Percentiles rank a stretch among this genome's conserved stretches.
Evolutionary conservation across 1,140 invertebrate genomes (phyloP).

Genomic region (Caenorhabditis latens): DNA sequence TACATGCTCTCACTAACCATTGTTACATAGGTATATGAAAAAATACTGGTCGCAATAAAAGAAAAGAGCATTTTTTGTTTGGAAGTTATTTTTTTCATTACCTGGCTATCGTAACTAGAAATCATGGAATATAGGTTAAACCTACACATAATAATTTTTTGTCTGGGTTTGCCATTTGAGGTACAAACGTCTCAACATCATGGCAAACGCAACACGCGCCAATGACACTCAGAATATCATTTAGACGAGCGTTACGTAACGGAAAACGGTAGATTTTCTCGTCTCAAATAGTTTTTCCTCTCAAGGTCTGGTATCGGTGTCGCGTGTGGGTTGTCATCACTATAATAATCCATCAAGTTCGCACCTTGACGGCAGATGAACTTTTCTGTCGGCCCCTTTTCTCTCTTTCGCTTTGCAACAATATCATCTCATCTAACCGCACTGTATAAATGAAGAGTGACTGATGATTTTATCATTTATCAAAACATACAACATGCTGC

Average conservation of each 20-base stretch:
- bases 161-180: too few species aligned
- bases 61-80: too few species aligned
- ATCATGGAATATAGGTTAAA: too few species aligned
- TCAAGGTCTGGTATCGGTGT: slow-evolving; percentile 35
- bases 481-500: slow-evolving; percentile 48
- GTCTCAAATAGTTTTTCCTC: not conserved
- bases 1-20: too few species aligned
- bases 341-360: slow-evolving; percentile 47
- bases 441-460: slow-evolving; percentile 24
- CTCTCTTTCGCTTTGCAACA: slow-evolving; percentile 21
- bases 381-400: not conserved
- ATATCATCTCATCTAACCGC: not conserved
- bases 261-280: slow-evolving; percentile 7
- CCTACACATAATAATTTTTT: too few species aligned
- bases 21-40: too few species aligned
- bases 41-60: too few species aligned
- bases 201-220: not conserved
- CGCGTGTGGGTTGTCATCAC: slow-evolving; percentile 33
- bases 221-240: not conserved
- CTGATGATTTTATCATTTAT: slow-evolving; percentile 41
- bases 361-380: slow-evolving; percentile 29
- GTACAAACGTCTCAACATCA: too few species aligned
- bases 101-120: too few species aligned
- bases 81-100: too few species aligned
- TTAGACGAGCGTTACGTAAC: slow-evolving; percentile 39